Evolutionary conservation across 2,797 vertebrate species (phyloP), one percentile per base, ranked within the genome.

Genomic region (Esox lucius): DNA sequence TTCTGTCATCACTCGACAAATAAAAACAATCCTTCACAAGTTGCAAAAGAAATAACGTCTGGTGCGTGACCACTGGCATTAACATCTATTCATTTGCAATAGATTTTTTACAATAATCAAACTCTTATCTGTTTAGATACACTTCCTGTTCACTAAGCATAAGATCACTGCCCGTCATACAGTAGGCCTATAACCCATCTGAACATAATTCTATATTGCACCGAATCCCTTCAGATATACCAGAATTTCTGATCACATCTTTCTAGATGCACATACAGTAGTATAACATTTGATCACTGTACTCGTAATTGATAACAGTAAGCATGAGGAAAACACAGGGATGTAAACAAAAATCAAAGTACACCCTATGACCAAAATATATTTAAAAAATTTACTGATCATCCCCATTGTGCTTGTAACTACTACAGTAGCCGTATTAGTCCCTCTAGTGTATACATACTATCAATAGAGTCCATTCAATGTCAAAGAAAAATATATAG

Each of bases 101-200:
- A 78, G 17, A 74, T 84, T 80, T 77, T 61, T 83, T 42, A 73
- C 39, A 35, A 75, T 56, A 79, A 33, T 77, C 74, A 77, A 86
- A 86, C 70, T 49, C 71, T 75, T 70, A 78, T 90, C 86, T 87
- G 83, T 85, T 81, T 83, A 81, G 71, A 74, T 22, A 79, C 62
- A 72, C 42, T 46, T 46, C 35, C 24, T 68, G 28, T 53, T 68
- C 46, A 33, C n/a, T 65, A 75, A 65, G 76, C 84, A 77, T 78
- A 80, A 67, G 77, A 75, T 81, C 86, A 86, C 79, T 78, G 81
- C 72, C 79, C 83, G 39, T 83, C 81, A 33, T 33, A 67, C 26
- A 13, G 74, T 84, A 89, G 87, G 86, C 87, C 89, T 90, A 86
- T 85, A 88, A 85, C 79, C 72, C 74, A 73, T 83, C 81, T 66